phyloP scores from a whole-genome alignment of 1,140 invertebrate species.

The Sarcophaga bullata region DNA sequence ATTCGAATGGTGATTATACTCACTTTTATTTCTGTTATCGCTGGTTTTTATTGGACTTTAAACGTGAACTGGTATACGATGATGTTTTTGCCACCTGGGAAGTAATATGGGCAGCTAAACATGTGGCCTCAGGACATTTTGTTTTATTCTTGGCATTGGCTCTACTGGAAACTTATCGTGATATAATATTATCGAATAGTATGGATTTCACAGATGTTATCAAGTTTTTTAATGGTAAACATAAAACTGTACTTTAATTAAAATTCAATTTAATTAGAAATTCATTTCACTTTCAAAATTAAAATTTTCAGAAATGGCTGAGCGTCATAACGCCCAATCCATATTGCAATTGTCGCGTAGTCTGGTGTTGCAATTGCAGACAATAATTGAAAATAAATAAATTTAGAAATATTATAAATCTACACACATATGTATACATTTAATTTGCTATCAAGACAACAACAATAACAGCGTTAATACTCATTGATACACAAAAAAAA shows the following conservation, averaged over 20 bases:
- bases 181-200: constrained; percentile 90
- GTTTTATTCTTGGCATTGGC: constrained; percentile 92
- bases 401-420: background rate
- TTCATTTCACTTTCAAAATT: background rate
- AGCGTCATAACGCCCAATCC: constrained; percentile 85
- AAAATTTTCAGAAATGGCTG: constrained; percentile 88
- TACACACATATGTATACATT: background rate
- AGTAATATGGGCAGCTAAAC: constrained; percentile 88
- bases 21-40: constrained; percentile 97
- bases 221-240: constrained; percentile 94
- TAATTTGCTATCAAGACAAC: background rate
- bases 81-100: constrained; percentile 93
- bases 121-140: constrained; percentile 86
- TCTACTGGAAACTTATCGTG: constrained; percentile 87
- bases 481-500: background rate
- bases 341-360: constrained; percentile 84
- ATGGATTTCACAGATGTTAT: constrained; percentile 99
- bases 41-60: constrained; percentile 79
- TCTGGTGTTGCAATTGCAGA: constrained; percentile 87
- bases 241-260: background rate
- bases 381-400: constrained; percentile 90
- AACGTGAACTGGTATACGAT: constrained; percentile 85
- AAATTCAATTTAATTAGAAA: background rate
- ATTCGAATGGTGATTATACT: constrained; percentile 91
- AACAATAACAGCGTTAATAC: background rate